Percentiles rank a stretch among this genome's conserved stretches.
Conservation (phyloP, 2,888 invertebrate genomes). For the Hylaea fasciaria region DNA sequence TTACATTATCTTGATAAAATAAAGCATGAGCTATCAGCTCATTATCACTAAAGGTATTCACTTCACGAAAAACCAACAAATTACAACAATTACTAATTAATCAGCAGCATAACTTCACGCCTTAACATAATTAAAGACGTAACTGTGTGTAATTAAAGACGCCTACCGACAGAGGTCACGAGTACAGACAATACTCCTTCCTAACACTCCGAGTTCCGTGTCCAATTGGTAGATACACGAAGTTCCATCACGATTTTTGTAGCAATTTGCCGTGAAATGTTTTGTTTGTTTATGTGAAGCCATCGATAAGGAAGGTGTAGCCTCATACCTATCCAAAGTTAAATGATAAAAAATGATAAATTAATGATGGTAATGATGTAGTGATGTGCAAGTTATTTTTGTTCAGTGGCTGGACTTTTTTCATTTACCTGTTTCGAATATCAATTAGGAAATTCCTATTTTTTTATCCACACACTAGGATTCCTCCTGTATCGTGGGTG, state of each 20-base stretch:
- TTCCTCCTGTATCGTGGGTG: no score
- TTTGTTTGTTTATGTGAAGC: constrained; percentile 3
- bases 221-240: constrained; percentile 16
- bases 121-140: constrained; percentile 14
- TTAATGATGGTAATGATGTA: no score
- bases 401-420: no score
- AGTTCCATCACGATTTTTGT: constrained; percentile 30
- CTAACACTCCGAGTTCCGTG: constrained; percentile 23
- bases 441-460: no score
- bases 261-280: constrained; percentile 22
- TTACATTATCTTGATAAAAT: no score
- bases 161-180: constrained; percentile 21
- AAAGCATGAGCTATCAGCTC: no score
- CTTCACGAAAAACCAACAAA: not conserved
- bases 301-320: not conserved
- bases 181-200: constrained; percentile 23
- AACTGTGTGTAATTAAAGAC: constrained; percentile 11
- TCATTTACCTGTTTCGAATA: no score
- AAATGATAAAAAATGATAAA: no score
- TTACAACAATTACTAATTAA: constrained; percentile 23
- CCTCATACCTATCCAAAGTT: no score
- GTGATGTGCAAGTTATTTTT: no score
- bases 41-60: not conserved
- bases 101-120: constrained; percentile 18
- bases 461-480: no score